Percentiles rank a stretch among this genome's conserved stretches.
These are phyloP conservation scores for Dolichotis patagonum DNA, from an alignment of 2,113 vertebrate species.

Conservation along the genomic window DNA sequence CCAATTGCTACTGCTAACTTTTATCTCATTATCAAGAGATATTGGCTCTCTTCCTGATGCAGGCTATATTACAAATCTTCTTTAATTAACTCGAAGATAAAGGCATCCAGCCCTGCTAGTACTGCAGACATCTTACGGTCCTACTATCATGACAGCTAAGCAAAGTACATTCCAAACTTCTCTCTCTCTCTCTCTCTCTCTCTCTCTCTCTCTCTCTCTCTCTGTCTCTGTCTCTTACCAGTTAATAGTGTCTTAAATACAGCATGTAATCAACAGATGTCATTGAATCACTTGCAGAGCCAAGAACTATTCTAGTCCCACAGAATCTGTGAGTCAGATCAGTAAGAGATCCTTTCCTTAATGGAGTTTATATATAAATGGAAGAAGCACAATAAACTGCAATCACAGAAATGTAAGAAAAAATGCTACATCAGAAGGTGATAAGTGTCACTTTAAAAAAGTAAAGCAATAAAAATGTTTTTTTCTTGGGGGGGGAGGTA, in stretches of 20 bases:
- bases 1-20: neutral
- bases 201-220: no score
- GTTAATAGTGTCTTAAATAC: neutral
- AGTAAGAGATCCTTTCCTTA: neutral
- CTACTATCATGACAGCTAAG: neutral
- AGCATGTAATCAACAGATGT: neutral
- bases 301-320: neutral
- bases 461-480: neutral
- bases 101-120: neutral
- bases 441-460: neutral
- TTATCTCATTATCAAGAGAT: neutral
- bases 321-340: neutral
- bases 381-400: neutral
- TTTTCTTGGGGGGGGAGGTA: rapidly evolving
- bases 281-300: neutral
- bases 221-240: neutral
- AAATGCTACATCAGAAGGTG: neutral
- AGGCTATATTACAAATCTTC: neutral
- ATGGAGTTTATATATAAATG: neutral
- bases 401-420: neutral
- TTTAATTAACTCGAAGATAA: constrained; percentile 20
- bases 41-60: neutral
- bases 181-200: neutral
- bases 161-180: neutral
- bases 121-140: neutral